Conservation (phyloP, 2,797 vertebrate species). For the Danionella dracula region DNA sequence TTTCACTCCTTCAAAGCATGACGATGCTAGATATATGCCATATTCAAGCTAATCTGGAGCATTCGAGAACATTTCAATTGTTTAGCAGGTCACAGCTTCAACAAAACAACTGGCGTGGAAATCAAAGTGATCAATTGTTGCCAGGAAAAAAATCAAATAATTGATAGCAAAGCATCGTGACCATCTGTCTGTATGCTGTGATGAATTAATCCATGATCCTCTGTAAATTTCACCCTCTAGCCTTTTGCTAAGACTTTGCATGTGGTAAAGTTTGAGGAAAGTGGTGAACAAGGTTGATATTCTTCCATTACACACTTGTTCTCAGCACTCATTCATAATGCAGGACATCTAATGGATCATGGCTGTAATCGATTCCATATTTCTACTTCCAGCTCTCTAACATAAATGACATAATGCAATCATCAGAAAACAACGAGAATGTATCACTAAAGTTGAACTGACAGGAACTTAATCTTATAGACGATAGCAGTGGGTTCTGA, state of each 20-base stretch:
- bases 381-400: slow-evolving; percentile 53
- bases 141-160: not conserved
- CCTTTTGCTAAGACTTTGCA: not conserved
- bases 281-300: not conserved
- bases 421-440: too few relatives aligned
- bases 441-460: too few relatives aligned
- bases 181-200: slow-evolving; percentile 25
- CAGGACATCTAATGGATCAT: slow-evolving; percentile 51
- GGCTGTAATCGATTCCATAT: slow-evolving; percentile 55
- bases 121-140: not conserved
- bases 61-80: not conserved
- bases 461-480: too few relatives aligned
- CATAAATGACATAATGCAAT: too few relatives aligned
- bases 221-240: not conserved
- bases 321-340: slow-evolving; percentile 67
- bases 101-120: not conserved
- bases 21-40: slow-evolving; percentile 3
- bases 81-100: slow-evolving; percentile 5
- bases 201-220: slow-evolving; percentile 20
- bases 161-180: not conserved
- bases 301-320: slow-evolving; percentile 17
- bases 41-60: not conserved
- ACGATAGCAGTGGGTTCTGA: too few relatives aligned
- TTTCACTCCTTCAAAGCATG: too few relatives aligned
- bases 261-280: slow-evolving; percentile 1